A percentile compares a stretch with the other conserved stretches of the same genome.
Conservation (phyloP, 2,797 vertebrate species). For the Gallinago nigripennis region DNA sequence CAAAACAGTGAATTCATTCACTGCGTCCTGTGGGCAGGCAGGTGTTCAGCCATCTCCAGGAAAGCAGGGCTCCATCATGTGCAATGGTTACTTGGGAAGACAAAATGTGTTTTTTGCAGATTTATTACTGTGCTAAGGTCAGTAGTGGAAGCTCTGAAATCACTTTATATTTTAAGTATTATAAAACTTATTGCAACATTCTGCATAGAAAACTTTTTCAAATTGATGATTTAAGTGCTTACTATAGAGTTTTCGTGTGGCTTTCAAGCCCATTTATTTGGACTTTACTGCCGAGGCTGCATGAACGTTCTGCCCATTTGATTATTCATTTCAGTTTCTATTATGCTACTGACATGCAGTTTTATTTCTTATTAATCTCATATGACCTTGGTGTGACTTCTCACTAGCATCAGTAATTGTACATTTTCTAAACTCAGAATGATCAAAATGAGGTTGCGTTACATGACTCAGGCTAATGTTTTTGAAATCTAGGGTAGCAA, state of each 20-base stretch:
- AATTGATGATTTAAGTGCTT: neutral
- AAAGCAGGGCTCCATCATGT: neutral
- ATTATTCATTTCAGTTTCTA: conserved; percentile 34
- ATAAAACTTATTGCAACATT: neutral
- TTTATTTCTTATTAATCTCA: conserved; percentile 40
- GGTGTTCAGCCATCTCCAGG: neutral
- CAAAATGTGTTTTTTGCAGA: neutral
- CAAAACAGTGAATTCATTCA: neutral
- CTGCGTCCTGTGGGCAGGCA: neutral
- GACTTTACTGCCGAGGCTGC: neutral
- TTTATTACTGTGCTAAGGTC: neutral
- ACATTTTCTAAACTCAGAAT: conserved; percentile 12
- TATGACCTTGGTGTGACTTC: conserved; percentile 36
- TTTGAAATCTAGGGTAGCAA: neutral
- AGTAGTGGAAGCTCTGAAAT: neutral
- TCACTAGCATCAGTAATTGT: conserved; percentile 13
- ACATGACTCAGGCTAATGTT: neutral
- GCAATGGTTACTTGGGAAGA: neutral
- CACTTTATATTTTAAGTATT: neutral
- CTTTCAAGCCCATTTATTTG: neutral
- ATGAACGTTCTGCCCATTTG: neutral
- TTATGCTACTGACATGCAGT: neutral
- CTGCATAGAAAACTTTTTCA: neutral
- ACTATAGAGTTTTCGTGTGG: neutral
- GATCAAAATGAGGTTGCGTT: conserved; percentile 22